A percentile compares a stretch with the other conserved stretches of the same genome.
phyloP scores from a whole-genome alignment of 2,113 vertebrate species.

The Siniperca knerii region DNA sequence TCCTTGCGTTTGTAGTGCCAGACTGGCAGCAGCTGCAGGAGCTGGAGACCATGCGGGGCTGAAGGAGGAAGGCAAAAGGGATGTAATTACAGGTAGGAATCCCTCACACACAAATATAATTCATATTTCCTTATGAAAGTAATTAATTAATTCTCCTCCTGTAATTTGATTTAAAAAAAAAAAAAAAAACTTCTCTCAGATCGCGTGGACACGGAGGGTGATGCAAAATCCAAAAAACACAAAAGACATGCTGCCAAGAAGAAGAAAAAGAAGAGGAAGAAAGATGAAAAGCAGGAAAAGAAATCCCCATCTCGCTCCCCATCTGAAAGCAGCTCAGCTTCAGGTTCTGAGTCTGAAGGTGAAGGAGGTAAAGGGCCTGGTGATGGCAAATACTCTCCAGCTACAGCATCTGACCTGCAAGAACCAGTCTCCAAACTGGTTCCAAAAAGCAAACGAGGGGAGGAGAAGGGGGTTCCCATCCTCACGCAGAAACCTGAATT shows the following conservation, averaged over 20 bases:
- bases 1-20: slow-evolving; percentile 63
- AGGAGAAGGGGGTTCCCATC: slow-evolving; percentile 51
- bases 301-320: slow-evolving; percentile 85
- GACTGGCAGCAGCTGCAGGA: slow-evolving; percentile 68
- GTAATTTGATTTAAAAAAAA: not conserved
- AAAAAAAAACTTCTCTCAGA: slow-evolving; percentile 42
- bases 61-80: slow-evolving; percentile 77
- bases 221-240: slow-evolving; percentile 83
- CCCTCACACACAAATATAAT: not conserved
- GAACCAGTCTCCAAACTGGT: slow-evolving; percentile 64
- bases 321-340: slow-evolving; percentile 83
- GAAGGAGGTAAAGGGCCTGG: slow-evolving; percentile 70
- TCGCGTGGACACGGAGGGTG: slow-evolving; percentile 68
- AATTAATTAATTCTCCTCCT: not conserved
- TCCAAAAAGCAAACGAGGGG: slow-evolving; percentile 64
- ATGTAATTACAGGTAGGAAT: slow-evolving; percentile 70
- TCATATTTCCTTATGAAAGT: not conserved
- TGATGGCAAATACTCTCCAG: slow-evolving; percentile 62
- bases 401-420: slow-evolving; percentile 54
- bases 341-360: slow-evolving; percentile 83
- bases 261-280: slow-evolving; percentile 85
- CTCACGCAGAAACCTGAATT: slow-evolving; percentile 53
- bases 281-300: slow-evolving; percentile 83
- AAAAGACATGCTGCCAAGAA: slow-evolving; percentile 84
- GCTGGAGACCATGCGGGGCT: slow-evolving; percentile 58